Evolutionary conservation across 1,140 invertebrate species (phyloP).

Genomic region (Amyelois transitella): DNA sequence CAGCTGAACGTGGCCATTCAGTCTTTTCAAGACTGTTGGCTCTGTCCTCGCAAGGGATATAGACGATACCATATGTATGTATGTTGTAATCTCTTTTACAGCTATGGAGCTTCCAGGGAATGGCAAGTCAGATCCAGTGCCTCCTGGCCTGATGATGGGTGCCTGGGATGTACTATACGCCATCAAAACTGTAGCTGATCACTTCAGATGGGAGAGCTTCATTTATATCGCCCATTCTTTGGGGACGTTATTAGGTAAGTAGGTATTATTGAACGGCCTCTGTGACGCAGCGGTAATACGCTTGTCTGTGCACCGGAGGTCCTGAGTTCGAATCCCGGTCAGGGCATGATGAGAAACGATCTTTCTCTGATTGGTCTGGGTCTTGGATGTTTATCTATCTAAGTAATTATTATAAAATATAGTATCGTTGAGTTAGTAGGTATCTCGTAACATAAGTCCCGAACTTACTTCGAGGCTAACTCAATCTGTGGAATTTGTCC

Average conservation of each 20-base stretch:
- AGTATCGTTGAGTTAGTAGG: too few species aligned
- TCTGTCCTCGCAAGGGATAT: not conserved
- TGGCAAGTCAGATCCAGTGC: slow-evolving; percentile 39
- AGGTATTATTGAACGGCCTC: not conserved
- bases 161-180: slow-evolving; percentile 41
- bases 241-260: slow-evolving; percentile 63
- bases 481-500: too few species aligned
- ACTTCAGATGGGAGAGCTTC: slow-evolving; percentile 83
- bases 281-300: too few species aligned
- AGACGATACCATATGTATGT: not conserved
- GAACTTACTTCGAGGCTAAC: too few species aligned
- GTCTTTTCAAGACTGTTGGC: not conserved
- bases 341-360: too few species aligned
- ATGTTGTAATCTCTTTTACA: slow-evolving; percentile 12
- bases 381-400: too few species aligned
- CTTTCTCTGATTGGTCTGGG: too few species aligned
- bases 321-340: too few species aligned
- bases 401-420: too few species aligned
- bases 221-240: slow-evolving; percentile 81
- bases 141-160: slow-evolving; percentile 38
- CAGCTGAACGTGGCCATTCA: too few species aligned
- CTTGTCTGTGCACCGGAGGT: too few species aligned
- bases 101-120: slow-evolving; percentile 46
- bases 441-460: too few species aligned
- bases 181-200: slow-evolving; percentile 79